These are phyloP conservation scores for Chionomys nivalis DNA, from an alignment of 2,113 vertebrate species.

Conservation along the genomic window DNA sequence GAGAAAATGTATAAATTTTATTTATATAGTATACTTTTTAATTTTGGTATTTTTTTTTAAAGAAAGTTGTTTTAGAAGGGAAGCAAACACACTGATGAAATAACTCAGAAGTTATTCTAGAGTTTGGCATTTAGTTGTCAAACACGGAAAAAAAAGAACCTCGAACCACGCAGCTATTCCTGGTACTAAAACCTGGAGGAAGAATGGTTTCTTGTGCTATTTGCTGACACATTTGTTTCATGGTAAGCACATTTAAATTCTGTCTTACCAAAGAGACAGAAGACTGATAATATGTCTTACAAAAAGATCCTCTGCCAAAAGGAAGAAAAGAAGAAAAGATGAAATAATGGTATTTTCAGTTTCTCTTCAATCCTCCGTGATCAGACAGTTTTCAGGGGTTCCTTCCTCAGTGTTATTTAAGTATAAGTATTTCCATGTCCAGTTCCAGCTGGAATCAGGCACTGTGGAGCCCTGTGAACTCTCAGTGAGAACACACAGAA, in stretches of 20 bases:
- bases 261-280: not conserved
- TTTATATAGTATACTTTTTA: not conserved
- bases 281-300: not conserved
- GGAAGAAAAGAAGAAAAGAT: conserved; percentile 13
- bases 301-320: not conserved
- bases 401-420: conserved; percentile 62
- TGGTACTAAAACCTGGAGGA: not conserved
- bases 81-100: not conserved
- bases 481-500: conserved; percentile 59
- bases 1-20: not conserved
- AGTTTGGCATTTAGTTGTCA: not conserved
- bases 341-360: conserved; percentile 40
- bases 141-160: not conserved
- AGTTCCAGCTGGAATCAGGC: conserved; percentile 73
- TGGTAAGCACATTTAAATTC: conserved; percentile 2
- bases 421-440: conserved; percentile 75
- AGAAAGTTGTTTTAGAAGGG: not conserved
- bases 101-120: not conserved
- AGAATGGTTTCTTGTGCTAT: not conserved
- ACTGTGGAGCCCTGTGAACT: conserved; percentile 68
- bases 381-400: conserved; percentile 38
- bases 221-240: not conserved
- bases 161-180: not conserved
- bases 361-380: not conserved
- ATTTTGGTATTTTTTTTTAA: not conserved